phyloP scores from a whole-genome alignment of 2,888 invertebrate species.

The Caenorhabditis sp. region DNA sequence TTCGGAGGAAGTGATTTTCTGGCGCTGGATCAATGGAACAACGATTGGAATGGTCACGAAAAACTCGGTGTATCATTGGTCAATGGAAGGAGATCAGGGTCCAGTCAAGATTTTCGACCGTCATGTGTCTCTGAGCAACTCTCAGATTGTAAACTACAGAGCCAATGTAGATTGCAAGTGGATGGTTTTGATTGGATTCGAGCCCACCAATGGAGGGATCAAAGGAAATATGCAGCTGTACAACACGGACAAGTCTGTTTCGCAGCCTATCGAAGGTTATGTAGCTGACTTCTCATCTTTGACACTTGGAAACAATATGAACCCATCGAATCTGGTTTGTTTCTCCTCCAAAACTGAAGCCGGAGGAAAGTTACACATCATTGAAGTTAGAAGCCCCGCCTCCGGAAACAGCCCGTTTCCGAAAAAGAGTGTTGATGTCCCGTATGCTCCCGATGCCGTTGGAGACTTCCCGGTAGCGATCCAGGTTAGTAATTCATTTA shows the following conservation, averaged over 20 bases:
- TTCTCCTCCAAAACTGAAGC: conserved; percentile 93
- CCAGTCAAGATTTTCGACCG: conserved; percentile 97
- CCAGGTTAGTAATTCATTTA: conserved; percentile 87
- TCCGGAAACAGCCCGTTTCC: conserved; percentile 96
- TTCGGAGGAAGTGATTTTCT: conserved; percentile 93
- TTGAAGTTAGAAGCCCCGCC: conserved; percentile 95
- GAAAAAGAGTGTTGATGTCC: conserved; percentile 99
- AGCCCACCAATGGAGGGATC: conserved; percentile 92
- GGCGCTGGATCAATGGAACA: conserved; percentile 99
- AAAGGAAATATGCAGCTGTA: conserved; percentile 99
- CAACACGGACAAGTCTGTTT: conserved; percentile 97
- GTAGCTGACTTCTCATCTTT: conserved; percentile 96
- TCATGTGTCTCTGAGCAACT: conserved; percentile 95
- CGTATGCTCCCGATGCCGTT: conserved; percentile 98
- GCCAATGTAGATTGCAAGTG: conserved; percentile 97
- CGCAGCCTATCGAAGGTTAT: conserved; percentile 98
- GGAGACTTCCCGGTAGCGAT: conserved; percentile 99
- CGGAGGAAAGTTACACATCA: conserved; percentile 96
- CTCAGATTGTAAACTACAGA: conserved; percentile 99
- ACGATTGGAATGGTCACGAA: conserved; percentile 97
- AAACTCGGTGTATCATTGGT: conserved; percentile 97
- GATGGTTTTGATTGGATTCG: conserved; percentile 93
- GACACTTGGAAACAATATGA: conserved; percentile 94
- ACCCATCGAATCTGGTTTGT: conserved; percentile 94
- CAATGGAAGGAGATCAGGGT: conserved; percentile 96